phyloP scores from a whole-genome alignment of 37 sponge, comb jelly and placozoan species.

The Ianthella basta region DNA sequence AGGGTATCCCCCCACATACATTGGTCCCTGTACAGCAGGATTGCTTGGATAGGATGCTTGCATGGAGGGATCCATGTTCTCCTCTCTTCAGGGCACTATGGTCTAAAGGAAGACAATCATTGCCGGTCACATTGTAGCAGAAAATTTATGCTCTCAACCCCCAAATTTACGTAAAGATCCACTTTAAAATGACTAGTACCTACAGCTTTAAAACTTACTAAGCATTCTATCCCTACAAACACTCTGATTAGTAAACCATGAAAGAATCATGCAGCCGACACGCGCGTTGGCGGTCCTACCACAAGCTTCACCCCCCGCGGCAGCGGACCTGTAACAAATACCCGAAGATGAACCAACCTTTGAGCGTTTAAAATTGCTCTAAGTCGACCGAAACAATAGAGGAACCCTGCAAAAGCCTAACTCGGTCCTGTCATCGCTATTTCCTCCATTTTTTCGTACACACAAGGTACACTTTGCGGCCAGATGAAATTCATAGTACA shows the following conservation, averaged over 20 bases:
- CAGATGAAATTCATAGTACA: slow-evolving; percentile 32
- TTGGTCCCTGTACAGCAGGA: neutral
- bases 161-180: too few relatives aligned
- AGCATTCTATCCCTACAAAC: too few relatives aligned
- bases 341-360: slow-evolving; percentile 14
- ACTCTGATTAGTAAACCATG: too few relatives aligned
- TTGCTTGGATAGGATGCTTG: neutral
- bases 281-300: too few relatives aligned
- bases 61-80: slow-evolving; percentile 20
- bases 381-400: slow-evolving; percentile 1
- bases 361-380: neutral
- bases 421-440: neutral
- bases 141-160: neutral
- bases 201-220: too few relatives aligned
- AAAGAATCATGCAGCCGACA: too few relatives aligned
- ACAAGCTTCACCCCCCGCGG: neutral
- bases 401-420: slow-evolving; percentile 18
- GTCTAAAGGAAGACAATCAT: neutral
- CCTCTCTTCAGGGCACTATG: too few relatives aligned
- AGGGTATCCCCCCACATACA: slow-evolving; percentile 9
- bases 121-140: neutral
- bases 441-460: slow-evolving; percentile 37
- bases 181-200: too few relatives aligned
- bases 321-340: neutral
- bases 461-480: slow-evolving; percentile 38